Evolutionary conservation across 1,140 invertebrate species (phyloP).

Genomic region (Caenorhabditis latens): DNA sequence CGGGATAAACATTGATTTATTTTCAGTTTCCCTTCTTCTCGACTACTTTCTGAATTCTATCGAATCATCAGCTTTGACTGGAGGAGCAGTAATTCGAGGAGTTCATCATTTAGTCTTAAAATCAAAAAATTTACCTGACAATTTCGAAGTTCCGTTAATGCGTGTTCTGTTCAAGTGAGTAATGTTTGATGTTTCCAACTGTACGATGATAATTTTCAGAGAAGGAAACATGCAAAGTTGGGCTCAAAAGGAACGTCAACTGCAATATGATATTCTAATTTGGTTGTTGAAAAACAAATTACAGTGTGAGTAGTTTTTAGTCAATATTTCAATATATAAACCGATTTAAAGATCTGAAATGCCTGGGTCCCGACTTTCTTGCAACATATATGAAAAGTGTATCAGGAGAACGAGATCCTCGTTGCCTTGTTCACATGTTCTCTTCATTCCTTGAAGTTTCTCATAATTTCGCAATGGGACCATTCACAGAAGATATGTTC

Average conservation of each 20-base stretch:
- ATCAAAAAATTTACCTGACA: slow-evolving; percentile 40
- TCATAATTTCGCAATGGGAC: slow-evolving; percentile 30
- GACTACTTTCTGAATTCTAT: slow-evolving; percentile 40
- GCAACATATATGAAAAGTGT: slow-evolving; percentile 65
- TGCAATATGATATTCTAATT: slow-evolving; percentile 56
- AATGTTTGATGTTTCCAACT: no score
- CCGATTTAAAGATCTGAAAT: slow-evolving; percentile 1
- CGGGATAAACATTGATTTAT: not conserved
- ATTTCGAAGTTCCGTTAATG: not conserved
- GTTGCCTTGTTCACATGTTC: slow-evolving; percentile 68
- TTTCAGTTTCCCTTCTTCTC: slow-evolving; percentile 44
- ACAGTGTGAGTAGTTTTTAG: slow-evolving; percentile 5
- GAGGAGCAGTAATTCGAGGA: slow-evolving; percentile 44
- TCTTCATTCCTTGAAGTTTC: slow-evolving; percentile 53
- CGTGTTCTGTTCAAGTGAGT: slow-evolving; percentile 34
- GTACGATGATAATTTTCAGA: not conserved
- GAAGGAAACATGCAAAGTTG: slow-evolving; percentile 60
- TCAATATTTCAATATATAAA: not conserved
- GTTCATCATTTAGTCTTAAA: slow-evolving; percentile 49
- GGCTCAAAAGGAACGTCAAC: slow-evolving; percentile 46
- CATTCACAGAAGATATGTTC: slow-evolving; percentile 71
- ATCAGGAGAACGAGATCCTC: slow-evolving; percentile 69
- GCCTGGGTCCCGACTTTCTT: slow-evolving; percentile 37
- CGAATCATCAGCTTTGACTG: slow-evolving; percentile 43
- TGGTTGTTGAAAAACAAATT: slow-evolving; percentile 59